These are phyloP conservation scores for Ictalurus punctatus DNA, from an alignment of 2,113 vertebrate genomes.

Conservation along the genomic window DNA sequence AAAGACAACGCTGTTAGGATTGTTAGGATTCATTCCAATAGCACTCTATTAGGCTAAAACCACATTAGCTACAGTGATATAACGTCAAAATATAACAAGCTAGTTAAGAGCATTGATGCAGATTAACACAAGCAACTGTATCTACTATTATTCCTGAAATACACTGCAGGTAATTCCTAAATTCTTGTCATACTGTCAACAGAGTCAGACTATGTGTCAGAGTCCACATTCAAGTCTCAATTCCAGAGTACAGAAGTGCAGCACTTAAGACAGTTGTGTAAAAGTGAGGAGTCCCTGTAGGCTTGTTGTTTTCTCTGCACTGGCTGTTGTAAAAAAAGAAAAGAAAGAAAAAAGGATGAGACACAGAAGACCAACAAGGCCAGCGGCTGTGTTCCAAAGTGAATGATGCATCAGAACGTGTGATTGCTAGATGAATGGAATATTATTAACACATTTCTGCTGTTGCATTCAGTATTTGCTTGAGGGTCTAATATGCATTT, in stretches of 20 bases:
- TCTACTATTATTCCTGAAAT: neutral
- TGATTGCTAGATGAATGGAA: neutral
- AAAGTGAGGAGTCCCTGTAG: neutral
- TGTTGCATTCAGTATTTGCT: slow-evolving; percentile 4
- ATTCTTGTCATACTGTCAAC: neutral
- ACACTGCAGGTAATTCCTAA: neutral
- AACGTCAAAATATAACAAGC: neutral
- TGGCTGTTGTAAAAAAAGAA: neutral
- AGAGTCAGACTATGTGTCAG: neutral
- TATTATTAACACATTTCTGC: neutral
- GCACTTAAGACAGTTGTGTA: neutral
- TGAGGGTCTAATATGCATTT: slow-evolving; percentile 20
- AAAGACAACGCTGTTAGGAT: too few species aligned
- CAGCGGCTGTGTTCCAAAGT: neutral
- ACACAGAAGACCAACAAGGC: neutral
- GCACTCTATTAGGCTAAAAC: too few species aligned
- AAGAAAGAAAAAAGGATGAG: neutral
- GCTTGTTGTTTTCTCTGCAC: neutral
- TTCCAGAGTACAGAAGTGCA: neutral
- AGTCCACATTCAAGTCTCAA: neutral
- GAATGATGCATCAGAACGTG: neutral
- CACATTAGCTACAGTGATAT: neutral
- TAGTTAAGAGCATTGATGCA: neutral
- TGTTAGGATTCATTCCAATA: too few species aligned
- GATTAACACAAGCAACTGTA: neutral